Base-by-base conservation (phyloP, 2,113 vertebrate genomes). In the Aramus guarauna region DNA sequence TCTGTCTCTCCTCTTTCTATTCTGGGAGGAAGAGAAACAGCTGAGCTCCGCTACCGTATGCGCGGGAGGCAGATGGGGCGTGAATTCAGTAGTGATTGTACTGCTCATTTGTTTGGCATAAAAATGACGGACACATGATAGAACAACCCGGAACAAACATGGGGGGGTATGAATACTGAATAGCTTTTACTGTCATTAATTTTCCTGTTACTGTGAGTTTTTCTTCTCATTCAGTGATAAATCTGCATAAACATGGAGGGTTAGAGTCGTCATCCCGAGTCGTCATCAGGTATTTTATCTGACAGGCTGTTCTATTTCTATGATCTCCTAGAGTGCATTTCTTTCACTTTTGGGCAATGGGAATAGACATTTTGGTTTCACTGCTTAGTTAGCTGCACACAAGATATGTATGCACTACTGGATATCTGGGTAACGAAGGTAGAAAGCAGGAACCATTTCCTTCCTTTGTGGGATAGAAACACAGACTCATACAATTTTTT, bases 11-110 rank as follows among this genome's bases (percentile, higher is more conserved):
- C 71, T 74, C 81, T 79, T 91, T 66, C 96, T 95, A 94, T 96
- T 97, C 94, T 53, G 94, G 95, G 96, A 91, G 74, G 80, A 32
- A 48, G 80, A 39, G 86, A 10, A 89, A 29, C 97, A 97, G 96
- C 96, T 97, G 97, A 97, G 97, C 94, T 87, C 90, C 16, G 93
- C 93, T 59, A 3, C 6, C 52, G 39, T 55, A 34, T 14, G 72
- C 24, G n/a, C 11, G 34, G 80, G 91, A 82, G 71, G 94, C 97
- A 97, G 96, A 95, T 97, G 96, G 96, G 95, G 69, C 86, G 19
- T 27, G 52, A 53, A 82, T 37, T 55, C 89, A 21, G 69, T 2
- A 50, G 92, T 4, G 88, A 55, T 84, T 71, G 68, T 77, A 17
- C 91, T 92, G 92, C 95, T 95, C 92, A 23, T 78, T 94, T 87